Evolutionary conservation across 2,888 invertebrate genomes (phyloP).

Genomic region (Dinocampus coccinellae): DNA sequence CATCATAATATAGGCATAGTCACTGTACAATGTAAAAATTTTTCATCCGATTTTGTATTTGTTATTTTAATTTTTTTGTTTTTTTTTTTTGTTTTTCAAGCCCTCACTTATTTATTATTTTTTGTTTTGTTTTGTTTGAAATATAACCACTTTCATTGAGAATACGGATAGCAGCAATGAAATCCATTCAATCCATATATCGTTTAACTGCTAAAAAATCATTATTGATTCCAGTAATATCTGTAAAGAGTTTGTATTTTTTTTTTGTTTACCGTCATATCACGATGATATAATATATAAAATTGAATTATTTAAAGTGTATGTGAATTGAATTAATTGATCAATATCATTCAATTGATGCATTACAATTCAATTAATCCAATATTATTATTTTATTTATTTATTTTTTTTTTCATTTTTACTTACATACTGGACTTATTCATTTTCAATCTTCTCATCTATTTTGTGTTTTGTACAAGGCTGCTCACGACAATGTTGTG

Average conservation of each 20-base stretch:
- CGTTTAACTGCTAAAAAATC: conserved; percentile 62
- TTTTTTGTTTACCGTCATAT: conserved; percentile 17
- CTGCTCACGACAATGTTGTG: conserved; percentile 67
- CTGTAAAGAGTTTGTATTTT: conserved; percentile 52
- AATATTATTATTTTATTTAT: background rate
- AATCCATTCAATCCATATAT: conserved; percentile 59
- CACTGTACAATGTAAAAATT: conserved; percentile 69
- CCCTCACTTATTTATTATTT: conserved; percentile 51
- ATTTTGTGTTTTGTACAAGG: conserved; percentile 68
- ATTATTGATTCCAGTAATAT: conserved; percentile 61
- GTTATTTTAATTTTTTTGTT: conserved; percentile 23
- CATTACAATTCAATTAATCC: too few species aligned
- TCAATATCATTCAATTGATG: background rate
- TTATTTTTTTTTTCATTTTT: conserved; percentile 10
- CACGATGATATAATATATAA: conserved; percentile 4
- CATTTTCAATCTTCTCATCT: conserved; percentile 65
- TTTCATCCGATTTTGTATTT: conserved; percentile 45
- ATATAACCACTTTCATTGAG: conserved; percentile 50
- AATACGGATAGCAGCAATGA: conserved; percentile 56
- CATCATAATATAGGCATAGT: conserved; percentile 63
- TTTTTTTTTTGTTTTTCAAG: conserved; percentile 43
- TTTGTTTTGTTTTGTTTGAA: too few species aligned
- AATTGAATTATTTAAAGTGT: conserved; percentile 13
- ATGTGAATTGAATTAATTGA: background rate
- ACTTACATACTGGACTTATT: conserved; percentile 61